These are phyloP conservation scores for Helicoverpa assulta DNA, from an alignment of 2,888 invertebrate species.

Conservation along the genomic window DNA sequence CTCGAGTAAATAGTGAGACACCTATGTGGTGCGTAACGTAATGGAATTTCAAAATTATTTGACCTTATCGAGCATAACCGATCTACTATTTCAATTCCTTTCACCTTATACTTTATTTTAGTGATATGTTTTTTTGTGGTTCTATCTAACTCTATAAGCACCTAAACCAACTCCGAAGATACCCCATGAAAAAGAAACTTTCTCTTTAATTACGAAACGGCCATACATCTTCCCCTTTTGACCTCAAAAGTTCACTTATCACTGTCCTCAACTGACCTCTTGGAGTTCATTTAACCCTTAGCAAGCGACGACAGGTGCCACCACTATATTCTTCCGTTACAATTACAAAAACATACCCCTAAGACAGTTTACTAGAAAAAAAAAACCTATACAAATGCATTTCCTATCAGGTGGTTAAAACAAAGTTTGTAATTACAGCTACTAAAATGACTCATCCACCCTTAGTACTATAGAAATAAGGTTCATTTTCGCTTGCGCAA, in stretches of 20 bases:
- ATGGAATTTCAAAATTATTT: too few species aligned
- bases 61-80: too few species aligned
- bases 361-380: slow-evolving; percentile 49
- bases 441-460: neutral
- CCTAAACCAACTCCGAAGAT: too few species aligned
- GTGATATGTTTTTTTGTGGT: too few species aligned
- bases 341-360: slow-evolving; percentile 65
- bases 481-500: slow-evolving; percentile 27
- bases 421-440: slow-evolving; percentile 14
- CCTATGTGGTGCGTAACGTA: too few species aligned
- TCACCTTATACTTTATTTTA: too few species aligned
- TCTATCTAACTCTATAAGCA: too few species aligned
- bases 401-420: slow-evolving; percentile 66
- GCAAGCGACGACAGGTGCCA: slow-evolving; percentile 57
- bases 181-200: neutral
- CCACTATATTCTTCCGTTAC: slow-evolving; percentile 68
- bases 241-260: slow-evolving; percentile 37
- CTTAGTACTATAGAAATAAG: fast-evolving
- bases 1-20: too few species aligned
- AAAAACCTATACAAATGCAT: slow-evolving; percentile 57
- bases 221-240: neutral
- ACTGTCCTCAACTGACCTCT: slow-evolving; percentile 56
- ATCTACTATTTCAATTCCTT: too few species aligned
- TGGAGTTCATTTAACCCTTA: slow-evolving; percentile 55
- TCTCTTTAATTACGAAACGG: neutral